Conservation (phyloP, 2,797 vertebrate genomes). For the Alauda arvensis region DNA sequence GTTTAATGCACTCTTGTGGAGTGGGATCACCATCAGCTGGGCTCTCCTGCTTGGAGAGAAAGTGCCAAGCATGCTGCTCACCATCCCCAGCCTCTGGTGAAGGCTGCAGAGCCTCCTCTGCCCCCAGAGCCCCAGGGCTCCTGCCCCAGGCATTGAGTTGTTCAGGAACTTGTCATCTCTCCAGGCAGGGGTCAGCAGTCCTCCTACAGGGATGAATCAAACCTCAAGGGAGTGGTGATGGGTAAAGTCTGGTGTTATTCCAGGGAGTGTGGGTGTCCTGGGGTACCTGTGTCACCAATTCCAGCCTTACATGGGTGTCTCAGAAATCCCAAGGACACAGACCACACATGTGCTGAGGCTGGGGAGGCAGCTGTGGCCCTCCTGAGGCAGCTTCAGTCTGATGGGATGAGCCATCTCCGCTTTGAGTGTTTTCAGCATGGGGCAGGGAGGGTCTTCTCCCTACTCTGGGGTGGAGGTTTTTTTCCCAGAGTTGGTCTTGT, state of each 20-base stretch:
- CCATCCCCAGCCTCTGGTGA: background rate
- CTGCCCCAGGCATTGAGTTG: fast-evolving
- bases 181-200: background rate
- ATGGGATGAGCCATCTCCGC: background rate
- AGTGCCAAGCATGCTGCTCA: background rate
- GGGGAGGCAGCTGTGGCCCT: background rate
- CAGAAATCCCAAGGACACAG: background rate
- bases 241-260: background rate
- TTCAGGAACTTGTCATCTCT: background rate
- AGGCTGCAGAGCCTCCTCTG: background rate
- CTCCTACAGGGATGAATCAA: background rate
- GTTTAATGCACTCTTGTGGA: background rate
- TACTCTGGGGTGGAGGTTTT: background rate
- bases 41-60: background rate
- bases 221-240: background rate
- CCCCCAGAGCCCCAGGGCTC: background rate
- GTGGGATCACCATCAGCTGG: background rate
- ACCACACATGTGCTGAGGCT: background rate
- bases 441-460: background rate
- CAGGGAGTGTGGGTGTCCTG: background rate
- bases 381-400: background rate
- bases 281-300: fast-evolving
- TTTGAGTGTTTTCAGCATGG: background rate
- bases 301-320: background rate
- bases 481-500: background rate